Evolutionary conservation across 2,888 invertebrate species (phyloP), one percentile per base, ranked within the genome.

Genomic region (Aquatica leii): DNA sequence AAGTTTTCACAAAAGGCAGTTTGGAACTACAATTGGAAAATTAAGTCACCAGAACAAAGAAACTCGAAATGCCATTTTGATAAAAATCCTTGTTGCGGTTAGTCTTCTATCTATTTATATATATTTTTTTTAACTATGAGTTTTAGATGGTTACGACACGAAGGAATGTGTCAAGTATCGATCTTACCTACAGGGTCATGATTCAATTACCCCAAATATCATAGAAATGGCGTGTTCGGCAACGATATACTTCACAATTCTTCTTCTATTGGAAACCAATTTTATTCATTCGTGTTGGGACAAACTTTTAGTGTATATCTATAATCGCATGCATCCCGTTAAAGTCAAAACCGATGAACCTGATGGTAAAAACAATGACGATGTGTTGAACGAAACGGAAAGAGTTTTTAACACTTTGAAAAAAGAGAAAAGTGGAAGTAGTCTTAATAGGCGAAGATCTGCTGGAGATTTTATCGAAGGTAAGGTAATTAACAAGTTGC

Each of bases 61-160:
- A 24, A 41, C 12, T 35, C 53, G 34, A 43, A 65, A 35, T 77
- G 77, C 49, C 11, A 54, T 1, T 65, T 60, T 17, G 66, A 72
- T 11, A 49, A 62, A 11, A 74, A 77, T 68, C 76, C 79, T 0
- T 82, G 81, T 68, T 82, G 81, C 61, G 70, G 79, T 76, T 69
- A 75, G 73, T 69, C n/a, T 6, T 9, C 37, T 51, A 8, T 35
- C 14, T 17, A 21, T 51, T 48, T 49, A 2, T 21, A 11, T 24
- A 20, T 21, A 49, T 40, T 31, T 21, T 9, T 40, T 51, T 49
- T 57, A 41, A 21, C n/a, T 6, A 24, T 24, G 4, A 4, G 6
- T 46, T 58, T 58, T 21, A 65, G 64, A 9, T 46, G 55, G 41
- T 20, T 15, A 37, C 4, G 24, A 56, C 6, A 20, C 57, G 1